phyloP scores from a whole-genome alignment of 2,113 vertebrate species.

The Tachysurus vachellii region DNA sequence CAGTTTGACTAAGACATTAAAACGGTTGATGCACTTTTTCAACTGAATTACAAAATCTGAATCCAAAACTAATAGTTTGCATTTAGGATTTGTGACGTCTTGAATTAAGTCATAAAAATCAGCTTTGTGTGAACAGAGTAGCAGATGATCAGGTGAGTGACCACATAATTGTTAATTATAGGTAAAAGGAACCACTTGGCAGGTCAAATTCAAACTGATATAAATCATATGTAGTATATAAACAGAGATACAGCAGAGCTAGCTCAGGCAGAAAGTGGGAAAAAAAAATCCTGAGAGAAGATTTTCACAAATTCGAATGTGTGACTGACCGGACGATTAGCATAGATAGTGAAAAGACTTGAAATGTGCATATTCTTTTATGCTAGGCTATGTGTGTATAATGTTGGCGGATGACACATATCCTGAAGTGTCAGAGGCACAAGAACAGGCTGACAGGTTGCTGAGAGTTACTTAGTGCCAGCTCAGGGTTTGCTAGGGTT shows the following conservation, averaged over 20 bases:
- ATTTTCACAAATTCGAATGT: constrained; percentile 10
- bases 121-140: constrained; percentile 13
- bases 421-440: constrained; percentile 17
- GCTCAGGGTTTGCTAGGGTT: neutral
- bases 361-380: constrained; percentile 56
- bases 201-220: constrained; percentile 45
- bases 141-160: constrained; percentile 5
- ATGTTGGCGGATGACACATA: constrained; percentile 57
- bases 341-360: constrained; percentile 57
- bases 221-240: constrained; percentile 41
- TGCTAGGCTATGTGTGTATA: constrained; percentile 39
- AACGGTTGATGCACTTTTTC: neutral
- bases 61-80: neutral
- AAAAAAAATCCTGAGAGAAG: neutral
- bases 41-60: neutral
- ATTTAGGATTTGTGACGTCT: neutral
- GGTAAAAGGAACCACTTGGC: constrained; percentile 50
- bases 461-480: constrained; percentile 17
- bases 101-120: neutral
- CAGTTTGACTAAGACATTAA: neutral
- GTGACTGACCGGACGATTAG: constrained; percentile 59
- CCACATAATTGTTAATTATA: constrained; percentile 53
- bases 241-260: neutral
- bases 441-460: neutral
- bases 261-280: neutral